Evolutionary conservation across 2,797 vertebrate genomes (phyloP), one percentile per base, ranked within the genome.

Genomic region (Ctenochaetus hawaiiensis): DNA sequence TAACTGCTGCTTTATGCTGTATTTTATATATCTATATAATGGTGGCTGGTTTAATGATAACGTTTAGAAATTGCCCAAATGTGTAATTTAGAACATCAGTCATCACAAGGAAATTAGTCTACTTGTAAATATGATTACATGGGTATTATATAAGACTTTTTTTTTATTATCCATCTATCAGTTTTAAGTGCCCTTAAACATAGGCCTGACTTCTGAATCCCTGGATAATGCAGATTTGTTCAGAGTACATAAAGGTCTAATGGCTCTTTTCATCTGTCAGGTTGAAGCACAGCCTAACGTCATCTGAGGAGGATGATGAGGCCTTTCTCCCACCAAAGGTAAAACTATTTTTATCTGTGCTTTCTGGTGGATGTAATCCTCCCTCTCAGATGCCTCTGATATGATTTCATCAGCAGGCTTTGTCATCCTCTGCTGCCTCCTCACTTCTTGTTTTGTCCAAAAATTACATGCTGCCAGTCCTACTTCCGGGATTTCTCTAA

Each of bases 271-370:
- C 12, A 78, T 80, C 17, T 93, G 63, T 44, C 82, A 96, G 95
- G 89, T 85, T 90, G 62, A 95, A 95, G 73, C 93, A 93, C 80
- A 93, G 87, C 62, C 90, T 93, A 0, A 86, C 90, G 23, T 96
- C 94, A 83, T 96, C 95, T 66, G 95, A 93, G 72, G 93, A 95
- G 74, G 95, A 96, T 66, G 95, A 96, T 63, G 87, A 95, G 53
- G 87, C 93, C 53, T 94, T 94, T 75, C 91, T 96, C 59, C 96
- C 96, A 80, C 92, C 94, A 52, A 96, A 96, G 96, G 96, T 96
- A 93, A 14, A 22, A n/a, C 71, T 87, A 77, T 85, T 87, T 87
- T 82, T 86, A 72, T 83, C 71, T 3, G n/a, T 26, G 63, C 75
- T 63, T 70, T 74, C 48, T 66, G 61, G 2, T 75, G 69, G 78